phyloP scores from a whole-genome alignment of 2,797 vertebrate species.

The Aeoliscus strigatus region DNA sequence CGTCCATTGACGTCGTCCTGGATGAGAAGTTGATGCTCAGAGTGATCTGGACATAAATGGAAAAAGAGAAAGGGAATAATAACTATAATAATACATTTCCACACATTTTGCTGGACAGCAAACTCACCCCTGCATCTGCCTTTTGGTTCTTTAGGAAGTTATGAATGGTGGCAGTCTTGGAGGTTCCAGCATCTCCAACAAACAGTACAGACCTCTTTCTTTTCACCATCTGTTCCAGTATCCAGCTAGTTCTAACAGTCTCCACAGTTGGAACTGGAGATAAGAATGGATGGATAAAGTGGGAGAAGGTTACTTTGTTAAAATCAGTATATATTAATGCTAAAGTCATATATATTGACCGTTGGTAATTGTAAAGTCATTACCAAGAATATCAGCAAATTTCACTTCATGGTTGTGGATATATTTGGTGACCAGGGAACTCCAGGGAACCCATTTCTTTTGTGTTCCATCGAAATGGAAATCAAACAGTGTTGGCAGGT shows the following conservation, averaged over 20 bases:
- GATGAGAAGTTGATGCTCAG: slow-evolving; percentile 91
- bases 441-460: slow-evolving; percentile 88
- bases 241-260: slow-evolving; percentile 85
- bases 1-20: slow-evolving; percentile 91
- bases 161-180: slow-evolving; percentile 92
- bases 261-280: slow-evolving; percentile 90
- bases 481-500: slow-evolving; percentile 87
- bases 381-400: slow-evolving; percentile 91
- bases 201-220: slow-evolving; percentile 84
- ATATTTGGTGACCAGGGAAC: slow-evolving; percentile 81
- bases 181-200: slow-evolving; percentile 94
- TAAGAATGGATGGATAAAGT: background rate
- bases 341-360: too few species aligned
- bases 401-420: slow-evolving; percentile 76
- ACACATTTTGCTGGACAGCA: background rate
- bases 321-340: too few species aligned
- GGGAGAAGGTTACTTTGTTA: background rate
- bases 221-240: slow-evolving; percentile 88
- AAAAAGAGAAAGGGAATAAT: background rate
- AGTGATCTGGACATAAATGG: slow-evolving; percentile 72
- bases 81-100: background rate
- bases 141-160: slow-evolving; percentile 85
- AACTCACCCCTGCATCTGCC: slow-evolving; percentile 76
- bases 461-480: slow-evolving; percentile 85
- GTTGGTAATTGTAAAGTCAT: slow-evolving; percentile 12